Evolutionary conservation across 2,797 vertebrate genomes (phyloP), one percentile per base, ranked within the genome.

Genomic region (Amazona finschi): DNA sequence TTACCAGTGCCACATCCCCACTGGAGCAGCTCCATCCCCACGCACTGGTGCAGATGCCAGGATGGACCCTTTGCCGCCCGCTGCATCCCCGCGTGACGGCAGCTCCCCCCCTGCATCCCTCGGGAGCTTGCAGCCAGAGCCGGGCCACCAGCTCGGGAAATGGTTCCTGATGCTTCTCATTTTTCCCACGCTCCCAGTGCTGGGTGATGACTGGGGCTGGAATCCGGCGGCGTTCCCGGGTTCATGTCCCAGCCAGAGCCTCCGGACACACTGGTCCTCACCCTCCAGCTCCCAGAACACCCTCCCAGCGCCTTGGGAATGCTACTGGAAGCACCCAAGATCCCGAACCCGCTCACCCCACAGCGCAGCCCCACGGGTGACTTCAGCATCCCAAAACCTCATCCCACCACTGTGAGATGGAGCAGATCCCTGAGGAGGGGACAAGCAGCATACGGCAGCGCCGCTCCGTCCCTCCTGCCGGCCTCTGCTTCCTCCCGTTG

Each of bases 1-100:
- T 60, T 0, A 2, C 46, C n/a, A 33, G 13, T 1, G 4, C 28
- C 7, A 8, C 28, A 1, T 30, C 15, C 30, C 33, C 16, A 9
- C 28, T 0, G 1, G 47, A 28, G 25, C 4, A 1, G 83, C 11
- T 11, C 55, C n/a, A 22, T 55, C 53, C 53, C 53, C 20, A 21
- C 4, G 8, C 53, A 14, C 53, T 21, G 53, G 53, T n/a, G 19
- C 53, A 1, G 8, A n/a, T 14, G 8, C 49, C 1, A 1, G 47
- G n/a, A 36, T 0, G 8, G 39, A 12, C 33, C 64, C 64, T 53
- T 6, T 5, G 43, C 43, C 11, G 15, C 66, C 27, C 5, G 4
- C 64, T 5, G 24, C 15, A 28, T 31, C 50, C 64, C 36, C 41
- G 57, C 5, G 6, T 19, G 55, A 18, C 4, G 1, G n/a, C 36